phyloP scores from a whole-genome alignment of 2,888 invertebrate species.

The Ypsolopha sequella region DNA sequence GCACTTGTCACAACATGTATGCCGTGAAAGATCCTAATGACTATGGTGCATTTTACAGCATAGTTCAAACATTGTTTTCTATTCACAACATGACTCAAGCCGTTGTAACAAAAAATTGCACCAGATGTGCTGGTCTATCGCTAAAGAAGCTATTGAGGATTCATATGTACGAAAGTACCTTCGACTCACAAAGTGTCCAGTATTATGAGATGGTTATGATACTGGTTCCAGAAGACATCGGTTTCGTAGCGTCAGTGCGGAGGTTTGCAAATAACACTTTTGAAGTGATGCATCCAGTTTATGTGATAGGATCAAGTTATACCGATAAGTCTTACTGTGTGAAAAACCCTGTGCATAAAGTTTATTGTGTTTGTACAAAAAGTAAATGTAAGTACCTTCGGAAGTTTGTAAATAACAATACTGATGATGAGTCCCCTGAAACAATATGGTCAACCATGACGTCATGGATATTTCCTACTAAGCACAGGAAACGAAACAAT shows the following conservation, averaged over 20 bases:
- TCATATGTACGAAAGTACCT: not conserved
- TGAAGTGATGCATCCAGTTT: too few relatives aligned
- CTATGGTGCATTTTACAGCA: not conserved
- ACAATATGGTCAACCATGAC: too few relatives aligned
- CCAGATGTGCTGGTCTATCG: not conserved
- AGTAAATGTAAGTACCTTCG: too few relatives aligned
- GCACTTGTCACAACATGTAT: not conserved
- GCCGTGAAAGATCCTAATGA: not conserved
- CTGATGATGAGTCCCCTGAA: too few relatives aligned
- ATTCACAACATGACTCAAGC: not conserved
- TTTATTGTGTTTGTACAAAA: too few relatives aligned
- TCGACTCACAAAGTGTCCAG: not conserved
- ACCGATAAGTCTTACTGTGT: too few relatives aligned
- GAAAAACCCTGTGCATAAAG: too few relatives aligned
- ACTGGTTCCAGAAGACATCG: not conserved
- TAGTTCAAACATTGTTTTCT: not conserved
- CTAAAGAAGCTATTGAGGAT: not conserved
- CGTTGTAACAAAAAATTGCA: not conserved
- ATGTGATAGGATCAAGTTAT: too few relatives aligned
- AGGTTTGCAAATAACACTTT: too few relatives aligned
- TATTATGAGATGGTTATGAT: not conserved
- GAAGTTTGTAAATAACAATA: too few relatives aligned
- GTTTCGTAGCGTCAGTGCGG: not conserved
- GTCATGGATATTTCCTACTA: too few relatives aligned
- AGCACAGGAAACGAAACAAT: too few relatives aligned